Evolutionary conservation across 2,888 invertebrate genomes (phyloP).

Genomic region (Leucoptera coffeella): DNA sequence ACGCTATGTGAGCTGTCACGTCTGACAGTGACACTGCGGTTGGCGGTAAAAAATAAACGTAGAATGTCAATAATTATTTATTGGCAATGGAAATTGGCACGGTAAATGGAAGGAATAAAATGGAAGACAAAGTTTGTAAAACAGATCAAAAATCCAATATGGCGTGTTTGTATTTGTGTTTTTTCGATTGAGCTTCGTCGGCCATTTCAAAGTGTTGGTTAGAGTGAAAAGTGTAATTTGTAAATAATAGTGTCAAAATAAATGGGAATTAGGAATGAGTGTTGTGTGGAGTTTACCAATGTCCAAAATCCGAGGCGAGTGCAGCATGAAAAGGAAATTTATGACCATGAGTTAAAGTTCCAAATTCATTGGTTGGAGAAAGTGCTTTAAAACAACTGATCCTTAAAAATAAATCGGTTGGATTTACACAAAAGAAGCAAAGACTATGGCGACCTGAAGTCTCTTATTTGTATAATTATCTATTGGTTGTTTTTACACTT

Average conservation of each 20-base stretch:
- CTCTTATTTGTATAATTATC: no score
- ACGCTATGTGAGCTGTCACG: conserved; percentile 47
- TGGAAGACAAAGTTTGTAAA: conserved; percentile 8
- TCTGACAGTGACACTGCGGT: conserved; percentile 47
- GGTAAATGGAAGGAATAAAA: conserved; percentile 21
- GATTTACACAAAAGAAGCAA: no score
- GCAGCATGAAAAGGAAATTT: conserved; percentile 37
- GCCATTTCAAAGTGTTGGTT: conserved; percentile 29
- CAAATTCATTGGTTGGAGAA: conserved; percentile 8
- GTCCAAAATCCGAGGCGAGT: conserved; percentile 41
- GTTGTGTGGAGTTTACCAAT: conserved; percentile 19
- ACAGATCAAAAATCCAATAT: conserved; percentile 34
- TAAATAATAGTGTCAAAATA: conserved; percentile 10
- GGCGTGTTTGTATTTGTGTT: conserved; percentile 45
- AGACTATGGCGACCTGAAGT: no score
- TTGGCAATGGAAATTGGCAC: conserved; percentile 7
- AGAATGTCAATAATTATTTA: background rate
- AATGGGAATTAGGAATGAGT: conserved; percentile 9
- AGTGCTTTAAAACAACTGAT: no score
- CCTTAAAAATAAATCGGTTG: no score
- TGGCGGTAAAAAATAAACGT: background rate
- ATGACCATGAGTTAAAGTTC: background rate
- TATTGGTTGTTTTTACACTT: no score
- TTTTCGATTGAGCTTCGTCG: conserved; percentile 47
- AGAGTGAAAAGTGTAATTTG: conserved; percentile 27